Evolutionary conservation across 2,888 invertebrate species (phyloP).

Genomic region (Cylloceria caligata): DNA sequence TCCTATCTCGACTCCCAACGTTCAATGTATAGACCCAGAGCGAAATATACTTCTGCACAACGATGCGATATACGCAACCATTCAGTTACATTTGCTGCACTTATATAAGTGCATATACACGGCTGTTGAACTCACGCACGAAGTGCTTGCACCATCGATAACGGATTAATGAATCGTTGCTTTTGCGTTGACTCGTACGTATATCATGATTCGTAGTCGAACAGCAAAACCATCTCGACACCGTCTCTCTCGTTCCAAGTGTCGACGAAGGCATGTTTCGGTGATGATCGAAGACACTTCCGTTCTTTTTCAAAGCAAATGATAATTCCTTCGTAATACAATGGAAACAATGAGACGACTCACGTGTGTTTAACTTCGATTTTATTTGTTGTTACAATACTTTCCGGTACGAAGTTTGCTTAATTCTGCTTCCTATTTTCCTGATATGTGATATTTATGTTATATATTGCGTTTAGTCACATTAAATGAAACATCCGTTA

Average conservation of each 20-base stretch:
- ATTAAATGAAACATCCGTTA: slow-evolving; percentile 23
- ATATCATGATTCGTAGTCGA: slow-evolving; percentile 24
- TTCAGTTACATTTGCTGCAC: neutral
- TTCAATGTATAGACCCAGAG: neutral
- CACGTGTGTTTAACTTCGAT: slow-evolving; percentile 1
- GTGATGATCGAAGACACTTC: neutral
- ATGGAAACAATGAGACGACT: slow-evolving; percentile 32
- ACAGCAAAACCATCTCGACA: slow-evolving; percentile 9
- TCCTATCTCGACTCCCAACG: neutral
- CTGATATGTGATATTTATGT: neutral
- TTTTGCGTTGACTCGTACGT: slow-evolving; percentile 12
- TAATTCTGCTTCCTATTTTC: neutral
- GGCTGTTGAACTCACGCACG: slow-evolving; percentile 47
- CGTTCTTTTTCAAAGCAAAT: slow-evolving; percentile 22
- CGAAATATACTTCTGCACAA: neutral
- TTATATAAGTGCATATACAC: slow-evolving; percentile 41
- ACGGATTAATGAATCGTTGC: slow-evolving; percentile 55
- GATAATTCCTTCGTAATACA: neutral
- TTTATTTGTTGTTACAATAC: neutral
- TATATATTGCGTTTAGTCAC: neutral
- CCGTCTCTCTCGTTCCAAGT: neutral
- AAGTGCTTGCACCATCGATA: slow-evolving; percentile 71
- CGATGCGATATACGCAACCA: slow-evolving; percentile 6
- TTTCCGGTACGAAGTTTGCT: slow-evolving; percentile 24
- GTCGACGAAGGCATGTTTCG: neutral